Evolutionary conservation across 2,113 vertebrate genomes (phyloP).

Genomic region (Pitta sordida): DNA sequence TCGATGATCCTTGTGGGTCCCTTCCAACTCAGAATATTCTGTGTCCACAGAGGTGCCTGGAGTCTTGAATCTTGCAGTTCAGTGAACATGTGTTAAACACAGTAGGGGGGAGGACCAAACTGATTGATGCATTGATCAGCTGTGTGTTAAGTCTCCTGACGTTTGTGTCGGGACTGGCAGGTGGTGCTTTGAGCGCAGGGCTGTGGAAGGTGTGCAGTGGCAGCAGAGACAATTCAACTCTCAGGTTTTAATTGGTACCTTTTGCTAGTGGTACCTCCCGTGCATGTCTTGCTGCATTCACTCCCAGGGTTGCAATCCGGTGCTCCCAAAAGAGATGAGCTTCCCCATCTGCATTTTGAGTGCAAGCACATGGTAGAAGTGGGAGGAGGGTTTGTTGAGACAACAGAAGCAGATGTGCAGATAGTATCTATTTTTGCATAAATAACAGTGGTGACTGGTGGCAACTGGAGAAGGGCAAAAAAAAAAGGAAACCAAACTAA

Average conservation of each 20-base stretch:
- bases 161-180: neutral
- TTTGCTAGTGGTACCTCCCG: neutral
- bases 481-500: neutral
- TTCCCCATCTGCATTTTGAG: neutral
- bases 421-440: neutral
- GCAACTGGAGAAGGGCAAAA: neutral
- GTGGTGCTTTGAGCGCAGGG: neutral
- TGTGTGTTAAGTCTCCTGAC: accelerated
- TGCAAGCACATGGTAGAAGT: neutral
- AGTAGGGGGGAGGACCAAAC: neutral
- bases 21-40: no score
- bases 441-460: neutral
- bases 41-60: neutral
- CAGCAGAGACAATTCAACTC: neutral
- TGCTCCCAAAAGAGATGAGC: no score
- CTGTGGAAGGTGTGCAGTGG: neutral
- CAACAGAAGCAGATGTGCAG: accelerated
- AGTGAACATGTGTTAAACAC: accelerated
- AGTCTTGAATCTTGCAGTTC: neutral
- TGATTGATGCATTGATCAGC: accelerated
- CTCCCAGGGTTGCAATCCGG: accelerated
- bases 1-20: no score
- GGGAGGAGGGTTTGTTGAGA: neutral
- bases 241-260: neutral
- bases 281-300: neutral